Evolutionary conservation across 2,797 vertebrate species (phyloP).

Genomic region (Halcyon chelicuti): DNA sequence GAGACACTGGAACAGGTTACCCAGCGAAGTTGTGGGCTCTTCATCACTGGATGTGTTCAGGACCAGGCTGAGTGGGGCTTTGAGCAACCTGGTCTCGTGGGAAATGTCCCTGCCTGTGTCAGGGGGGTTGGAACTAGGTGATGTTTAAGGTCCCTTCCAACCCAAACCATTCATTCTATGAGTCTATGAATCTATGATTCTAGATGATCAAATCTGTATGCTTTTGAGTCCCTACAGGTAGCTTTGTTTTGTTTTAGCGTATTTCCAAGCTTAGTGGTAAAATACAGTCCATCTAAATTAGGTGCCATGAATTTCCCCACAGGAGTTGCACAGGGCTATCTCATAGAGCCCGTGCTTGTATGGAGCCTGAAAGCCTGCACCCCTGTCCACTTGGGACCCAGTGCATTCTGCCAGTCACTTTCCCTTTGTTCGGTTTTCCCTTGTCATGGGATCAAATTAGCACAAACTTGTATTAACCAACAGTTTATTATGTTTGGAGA

Average conservation of each 20-base stretch:
- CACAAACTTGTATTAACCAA: background rate
- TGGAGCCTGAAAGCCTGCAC: background rate
- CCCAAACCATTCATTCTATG: too few species aligned
- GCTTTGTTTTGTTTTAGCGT: background rate
- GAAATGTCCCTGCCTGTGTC: too few species aligned
- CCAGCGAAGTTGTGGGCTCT: too few species aligned
- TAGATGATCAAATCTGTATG: background rate
- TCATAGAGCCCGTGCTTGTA: background rate
- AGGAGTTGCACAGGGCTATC: background rate
- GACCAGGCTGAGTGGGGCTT: too few species aligned
- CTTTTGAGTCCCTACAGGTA: background rate
- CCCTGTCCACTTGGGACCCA: background rate
- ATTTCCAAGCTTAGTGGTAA: background rate
- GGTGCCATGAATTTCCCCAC: background rate
- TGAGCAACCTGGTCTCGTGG: too few species aligned
- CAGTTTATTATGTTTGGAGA: background rate
- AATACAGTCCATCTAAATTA: background rate
- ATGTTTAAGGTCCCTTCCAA: too few species aligned
- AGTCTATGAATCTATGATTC: too few species aligned
- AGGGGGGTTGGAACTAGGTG: too few species aligned
- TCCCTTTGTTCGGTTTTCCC: background rate
- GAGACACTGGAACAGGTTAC: too few species aligned
- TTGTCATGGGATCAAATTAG: background rate
- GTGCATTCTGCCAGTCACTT: background rate
- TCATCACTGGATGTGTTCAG: too few species aligned